Conservation (phyloP, 2,888 invertebrate genomes). For the Agonum fuliginosum region DNA sequence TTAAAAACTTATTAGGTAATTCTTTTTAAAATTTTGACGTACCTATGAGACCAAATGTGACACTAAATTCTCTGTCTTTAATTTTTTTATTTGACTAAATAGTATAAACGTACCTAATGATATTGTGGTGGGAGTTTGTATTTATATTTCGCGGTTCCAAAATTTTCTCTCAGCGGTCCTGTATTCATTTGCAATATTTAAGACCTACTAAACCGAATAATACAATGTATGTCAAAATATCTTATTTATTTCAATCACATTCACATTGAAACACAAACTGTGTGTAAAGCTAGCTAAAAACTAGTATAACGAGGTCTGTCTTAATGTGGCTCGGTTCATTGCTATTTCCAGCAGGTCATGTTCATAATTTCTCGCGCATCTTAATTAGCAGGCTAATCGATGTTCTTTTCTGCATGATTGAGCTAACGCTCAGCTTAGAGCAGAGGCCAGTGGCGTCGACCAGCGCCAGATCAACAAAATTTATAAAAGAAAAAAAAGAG, state of each 20-base stretch:
- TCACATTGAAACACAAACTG: not conserved
- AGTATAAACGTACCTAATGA: too few relatives aligned
- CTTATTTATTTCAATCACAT: constrained; percentile 42
- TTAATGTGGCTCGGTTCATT: constrained; percentile 19
- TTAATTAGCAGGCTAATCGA: constrained; percentile 42
- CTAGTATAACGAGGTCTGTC: constrained; percentile 18
- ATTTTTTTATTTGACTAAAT: too few relatives aligned
- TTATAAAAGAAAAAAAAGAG: too few relatives aligned
- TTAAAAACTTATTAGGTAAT: too few relatives aligned
- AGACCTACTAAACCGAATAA: too few relatives aligned
- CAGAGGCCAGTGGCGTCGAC: not conserved
- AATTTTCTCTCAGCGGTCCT: not conserved
- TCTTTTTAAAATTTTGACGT: too few relatives aligned
- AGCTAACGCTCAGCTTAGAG: constrained; percentile 22
- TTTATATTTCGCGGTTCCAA: too few relatives aligned
- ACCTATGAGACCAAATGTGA: too few relatives aligned
- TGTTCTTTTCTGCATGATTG: constrained; percentile 52
- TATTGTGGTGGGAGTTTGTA: too few relatives aligned
- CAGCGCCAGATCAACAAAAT: not conserved
- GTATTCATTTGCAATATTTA: too few relatives aligned
- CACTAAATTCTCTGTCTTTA: too few relatives aligned
- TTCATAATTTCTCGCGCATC: constrained; percentile 46
- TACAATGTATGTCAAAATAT: constrained; percentile 44
- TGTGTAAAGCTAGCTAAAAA: constrained; percentile 6
- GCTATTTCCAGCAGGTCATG: constrained; percentile 15